phyloP scores from a whole-genome alignment of 30 jellyfish, hydroid and myxozoan genomes.

The Aurelia sp. region DNA sequence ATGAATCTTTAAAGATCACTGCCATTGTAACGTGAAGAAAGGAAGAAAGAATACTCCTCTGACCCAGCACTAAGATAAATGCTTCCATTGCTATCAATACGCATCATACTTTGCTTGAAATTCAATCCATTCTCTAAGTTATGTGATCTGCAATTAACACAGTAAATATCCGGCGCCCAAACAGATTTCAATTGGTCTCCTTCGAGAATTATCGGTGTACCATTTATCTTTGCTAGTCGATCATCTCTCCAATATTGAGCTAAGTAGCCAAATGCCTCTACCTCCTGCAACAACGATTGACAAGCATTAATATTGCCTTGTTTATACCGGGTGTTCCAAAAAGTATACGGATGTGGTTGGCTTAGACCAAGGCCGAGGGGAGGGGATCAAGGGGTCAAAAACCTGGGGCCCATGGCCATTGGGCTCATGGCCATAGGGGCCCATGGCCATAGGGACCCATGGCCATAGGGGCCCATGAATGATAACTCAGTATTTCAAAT shows the following conservation, averaged over 20 bases:
- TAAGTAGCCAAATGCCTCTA: slow-evolving; percentile 63
- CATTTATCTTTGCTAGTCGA: slow-evolving; percentile 32
- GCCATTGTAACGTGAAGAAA: neutral
- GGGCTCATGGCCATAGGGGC: too few species aligned
- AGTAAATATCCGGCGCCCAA: slow-evolving; percentile 80
- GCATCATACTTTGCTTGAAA: slow-evolving; percentile 47
- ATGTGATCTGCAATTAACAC: slow-evolving; percentile 71
- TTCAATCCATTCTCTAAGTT: slow-evolving; percentile 58
- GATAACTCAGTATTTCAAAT: too few species aligned
- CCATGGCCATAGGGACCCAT: too few species aligned
- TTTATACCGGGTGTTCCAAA: too few species aligned
- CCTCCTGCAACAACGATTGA: slow-evolving; percentile 39
- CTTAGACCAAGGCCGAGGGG: too few species aligned
- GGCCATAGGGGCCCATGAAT: too few species aligned
- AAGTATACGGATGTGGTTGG: too few species aligned
- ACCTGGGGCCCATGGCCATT: too few species aligned
- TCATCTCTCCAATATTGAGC: slow-evolving; percentile 75
- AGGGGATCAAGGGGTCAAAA: too few species aligned
- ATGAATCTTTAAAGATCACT: too few species aligned
- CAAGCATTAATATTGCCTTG: too few species aligned
- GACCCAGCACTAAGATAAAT: slow-evolving; percentile 69
- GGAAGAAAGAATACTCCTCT: neutral
- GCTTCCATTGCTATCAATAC: slow-evolving; percentile 34
- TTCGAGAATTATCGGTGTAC: slow-evolving; percentile 35
- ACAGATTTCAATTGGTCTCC: slow-evolving; percentile 36